These are phyloP conservation scores for Alosa sapidissima DNA, from an alignment of 2,797 vertebrate genomes.

Conservation along the genomic window DNA sequence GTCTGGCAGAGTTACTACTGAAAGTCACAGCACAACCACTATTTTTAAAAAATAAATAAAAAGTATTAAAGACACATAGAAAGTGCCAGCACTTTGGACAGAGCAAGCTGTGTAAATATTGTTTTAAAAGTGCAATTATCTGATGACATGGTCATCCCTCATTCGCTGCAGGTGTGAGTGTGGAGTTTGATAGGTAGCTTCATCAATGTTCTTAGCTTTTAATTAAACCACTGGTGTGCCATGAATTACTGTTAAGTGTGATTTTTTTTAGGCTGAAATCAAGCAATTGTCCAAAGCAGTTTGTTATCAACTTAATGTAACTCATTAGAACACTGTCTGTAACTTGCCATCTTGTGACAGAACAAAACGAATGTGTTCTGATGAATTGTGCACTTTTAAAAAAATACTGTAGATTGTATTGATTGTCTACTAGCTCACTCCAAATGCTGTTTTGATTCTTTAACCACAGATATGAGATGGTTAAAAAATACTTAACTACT, in stretches of 20 bases:
- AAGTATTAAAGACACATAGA: constrained; percentile 55
- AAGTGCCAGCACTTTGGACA: constrained; percentile 49
- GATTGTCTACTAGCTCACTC: constrained; percentile 41
- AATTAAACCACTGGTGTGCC: constrained; percentile 50
- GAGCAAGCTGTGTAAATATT: constrained; percentile 58
- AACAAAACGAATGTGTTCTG: constrained; percentile 33
- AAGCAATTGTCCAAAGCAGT: constrained; percentile 40
- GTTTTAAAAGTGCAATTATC: constrained; percentile 72
- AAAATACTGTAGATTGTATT: constrained; percentile 30
- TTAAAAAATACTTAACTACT: constrained; percentile 39
- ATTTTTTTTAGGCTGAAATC: constrained; percentile 48
- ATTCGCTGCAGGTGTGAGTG: constrained; percentile 35
- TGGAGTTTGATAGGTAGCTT: constrained; percentile 29
- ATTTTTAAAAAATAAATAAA: constrained; percentile 30
- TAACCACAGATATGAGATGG: constrained; percentile 8
- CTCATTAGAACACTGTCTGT: constrained; percentile 12
- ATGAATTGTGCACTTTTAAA: constrained; percentile 35
- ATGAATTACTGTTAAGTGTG: constrained; percentile 49
- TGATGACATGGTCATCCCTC: constrained; percentile 48
- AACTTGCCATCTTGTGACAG: constrained; percentile 32
- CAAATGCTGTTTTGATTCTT: constrained; percentile 37
- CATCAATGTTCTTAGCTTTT: constrained; percentile 37
- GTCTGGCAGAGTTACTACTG: constrained; percentile 51
- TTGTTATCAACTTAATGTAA: constrained; percentile 36
- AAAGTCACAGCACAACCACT: constrained; percentile 50